These are phyloP conservation scores for Mellivora capensis DNA, from an alignment of 2,113 vertebrate species.

Conservation along the genomic window DNA sequence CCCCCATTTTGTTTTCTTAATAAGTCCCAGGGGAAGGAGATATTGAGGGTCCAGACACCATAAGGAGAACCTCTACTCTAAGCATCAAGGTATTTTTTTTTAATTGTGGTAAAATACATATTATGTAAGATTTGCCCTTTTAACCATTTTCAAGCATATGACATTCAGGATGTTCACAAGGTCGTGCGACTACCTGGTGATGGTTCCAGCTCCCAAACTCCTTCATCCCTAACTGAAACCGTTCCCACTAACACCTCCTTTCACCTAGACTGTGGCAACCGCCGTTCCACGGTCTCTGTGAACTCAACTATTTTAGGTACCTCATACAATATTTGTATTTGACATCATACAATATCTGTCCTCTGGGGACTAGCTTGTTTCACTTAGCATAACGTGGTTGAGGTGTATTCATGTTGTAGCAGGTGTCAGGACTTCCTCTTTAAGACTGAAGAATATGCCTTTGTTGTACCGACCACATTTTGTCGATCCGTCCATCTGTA, in stretches of 20 bases:
- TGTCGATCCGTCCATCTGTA: neutral
- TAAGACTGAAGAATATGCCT: neutral
- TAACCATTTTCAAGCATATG: neutral
- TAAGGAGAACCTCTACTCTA: neutral
- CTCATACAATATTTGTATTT: neutral
- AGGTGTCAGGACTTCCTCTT: neutral
- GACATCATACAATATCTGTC: neutral
- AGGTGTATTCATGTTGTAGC: too few relatives aligned
- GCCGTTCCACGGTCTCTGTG: neutral
- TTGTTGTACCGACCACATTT: neutral
- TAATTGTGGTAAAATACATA: neutral
- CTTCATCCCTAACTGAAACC: neutral
- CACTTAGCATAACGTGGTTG: neutral
- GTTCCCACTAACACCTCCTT: too few relatives aligned
- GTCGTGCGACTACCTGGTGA: neutral
- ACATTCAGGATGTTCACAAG: too few relatives aligned
- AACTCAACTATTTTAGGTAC: neutral
- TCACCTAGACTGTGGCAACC: fast-evolving
- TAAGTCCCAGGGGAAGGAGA: neutral
- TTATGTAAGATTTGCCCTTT: neutral
- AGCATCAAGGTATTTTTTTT: neutral
- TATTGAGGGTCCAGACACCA: too few relatives aligned
- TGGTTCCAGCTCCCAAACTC: neutral
- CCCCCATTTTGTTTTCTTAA: neutral
- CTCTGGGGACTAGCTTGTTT: neutral